Conservation (phyloP, 2,113 vertebrate genomes). For the Acanthisitta chloris region DNA sequence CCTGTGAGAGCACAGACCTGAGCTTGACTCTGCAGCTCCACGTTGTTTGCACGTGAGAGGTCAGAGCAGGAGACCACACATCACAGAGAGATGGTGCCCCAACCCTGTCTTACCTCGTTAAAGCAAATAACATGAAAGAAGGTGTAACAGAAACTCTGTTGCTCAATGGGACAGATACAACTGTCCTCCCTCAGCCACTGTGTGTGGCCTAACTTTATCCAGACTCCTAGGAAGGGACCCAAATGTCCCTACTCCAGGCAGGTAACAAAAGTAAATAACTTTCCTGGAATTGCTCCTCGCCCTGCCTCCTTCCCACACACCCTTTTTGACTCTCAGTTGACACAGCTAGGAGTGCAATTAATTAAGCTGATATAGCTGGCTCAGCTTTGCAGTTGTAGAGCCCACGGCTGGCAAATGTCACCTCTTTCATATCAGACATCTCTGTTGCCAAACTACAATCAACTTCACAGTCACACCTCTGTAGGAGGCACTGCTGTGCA, state of each 20-base stretch:
- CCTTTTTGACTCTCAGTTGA: background rate
- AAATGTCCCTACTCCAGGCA: background rate
- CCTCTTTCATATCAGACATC: background rate
- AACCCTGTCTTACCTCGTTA: background rate
- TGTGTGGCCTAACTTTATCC: background rate
- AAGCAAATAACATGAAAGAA: background rate
- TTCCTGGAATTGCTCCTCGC: background rate
- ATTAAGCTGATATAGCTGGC: constrained; percentile 8
- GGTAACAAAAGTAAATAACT: background rate
- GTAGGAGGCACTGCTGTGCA: background rate
- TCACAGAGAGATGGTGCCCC: background rate
- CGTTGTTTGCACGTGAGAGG: background rate
- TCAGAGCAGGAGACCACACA: background rate
- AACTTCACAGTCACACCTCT: background rate
- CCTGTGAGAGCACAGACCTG: background rate
- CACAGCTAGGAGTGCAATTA: background rate
- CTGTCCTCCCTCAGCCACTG: background rate
- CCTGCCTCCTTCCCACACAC: background rate
- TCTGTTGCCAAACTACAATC: constrained; percentile 4
- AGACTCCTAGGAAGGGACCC: background rate
- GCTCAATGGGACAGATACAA: background rate
- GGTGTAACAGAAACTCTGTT: background rate
- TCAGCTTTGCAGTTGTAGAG: constrained; percentile 4
- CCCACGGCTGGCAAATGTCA: background rate
- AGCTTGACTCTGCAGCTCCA: background rate